Percentiles rank a stretch among this genome's conserved stretches.
Evolutionary conservation across 2,888 invertebrate genomes (phyloP).

Genomic region (Laothoe populi): DNA sequence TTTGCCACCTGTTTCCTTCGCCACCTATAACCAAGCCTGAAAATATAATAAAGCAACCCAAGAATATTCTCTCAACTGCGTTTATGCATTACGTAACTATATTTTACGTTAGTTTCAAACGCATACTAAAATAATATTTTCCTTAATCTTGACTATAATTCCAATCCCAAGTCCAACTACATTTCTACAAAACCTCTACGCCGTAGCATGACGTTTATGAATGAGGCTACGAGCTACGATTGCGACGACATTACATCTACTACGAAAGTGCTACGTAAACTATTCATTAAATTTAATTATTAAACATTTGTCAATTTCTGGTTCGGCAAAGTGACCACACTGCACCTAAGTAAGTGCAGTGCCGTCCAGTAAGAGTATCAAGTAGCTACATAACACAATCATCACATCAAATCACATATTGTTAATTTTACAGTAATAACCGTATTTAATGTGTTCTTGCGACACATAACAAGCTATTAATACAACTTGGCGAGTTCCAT

Average conservation of each 20-base stretch:
- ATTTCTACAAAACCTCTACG: conserved; percentile 16
- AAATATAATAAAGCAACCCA: not conserved
- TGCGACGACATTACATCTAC: conserved; percentile 5
- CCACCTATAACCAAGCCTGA: too few relatives aligned
- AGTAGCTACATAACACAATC: too few relatives aligned
- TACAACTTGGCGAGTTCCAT: too few relatives aligned
- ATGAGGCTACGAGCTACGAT: conserved; percentile 21
- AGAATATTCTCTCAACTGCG: not conserved
- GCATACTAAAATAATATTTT: not conserved
- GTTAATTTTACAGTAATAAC: too few relatives aligned
- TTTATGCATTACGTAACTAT: not conserved
- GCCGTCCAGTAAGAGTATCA: too few relatives aligned
- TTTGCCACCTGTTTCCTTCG: too few relatives aligned
- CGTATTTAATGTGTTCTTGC: too few relatives aligned
- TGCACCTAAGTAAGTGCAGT: too few relatives aligned
- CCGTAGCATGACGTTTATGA: conserved; percentile 17
- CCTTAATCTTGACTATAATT: not conserved
- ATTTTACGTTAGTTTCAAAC: not conserved
- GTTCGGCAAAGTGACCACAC: not conserved
- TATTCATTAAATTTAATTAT: conserved; percentile 4
- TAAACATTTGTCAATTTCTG: conserved; percentile 1
- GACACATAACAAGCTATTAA: too few relatives aligned
- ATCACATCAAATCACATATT: too few relatives aligned
- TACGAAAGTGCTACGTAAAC: conserved; percentile 14
- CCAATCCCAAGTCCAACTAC: not conserved